Evolutionary conservation across 2,797 vertebrate genomes (phyloP).

Genomic region (Scleropages formosus): DNA sequence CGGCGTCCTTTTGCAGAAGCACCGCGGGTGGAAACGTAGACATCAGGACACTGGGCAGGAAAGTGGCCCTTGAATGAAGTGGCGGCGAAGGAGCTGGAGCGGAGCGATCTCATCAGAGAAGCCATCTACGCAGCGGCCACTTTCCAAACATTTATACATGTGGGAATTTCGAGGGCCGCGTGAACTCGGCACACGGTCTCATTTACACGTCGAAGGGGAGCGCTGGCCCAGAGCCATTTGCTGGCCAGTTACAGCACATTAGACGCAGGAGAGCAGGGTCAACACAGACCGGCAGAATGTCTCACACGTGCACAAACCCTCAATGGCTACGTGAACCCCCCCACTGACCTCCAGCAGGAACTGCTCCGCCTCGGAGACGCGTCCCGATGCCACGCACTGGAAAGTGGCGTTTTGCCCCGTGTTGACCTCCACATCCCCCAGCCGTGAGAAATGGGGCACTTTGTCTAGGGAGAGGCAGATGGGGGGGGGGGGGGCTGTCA

Average conservation of each 20-base stretch:
- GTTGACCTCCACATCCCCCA: constrained; percentile 96
- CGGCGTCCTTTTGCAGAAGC: too few relatives aligned
- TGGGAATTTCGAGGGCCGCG: constrained; percentile 54
- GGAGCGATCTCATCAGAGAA: constrained; percentile 59
- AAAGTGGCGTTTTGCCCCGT: constrained; percentile 97
- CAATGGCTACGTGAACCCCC: background rate
- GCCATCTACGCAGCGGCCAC: constrained; percentile 46
- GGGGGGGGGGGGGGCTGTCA: too few relatives aligned
- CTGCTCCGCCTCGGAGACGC: constrained; percentile 79
- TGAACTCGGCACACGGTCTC: constrained; percentile 47
- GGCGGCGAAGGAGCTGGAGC: constrained; percentile 46
- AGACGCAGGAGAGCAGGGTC: too few relatives aligned
- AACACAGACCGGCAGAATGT: too few relatives aligned
- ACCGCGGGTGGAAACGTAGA: too few relatives aligned
- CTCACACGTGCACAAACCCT: too few relatives aligned
- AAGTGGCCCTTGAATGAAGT: constrained; percentile 43
- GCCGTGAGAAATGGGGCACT: constrained; percentile 94
- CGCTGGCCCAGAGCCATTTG: constrained; percentile 55
- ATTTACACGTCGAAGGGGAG: constrained; percentile 56
- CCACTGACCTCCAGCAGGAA: constrained; percentile 71
- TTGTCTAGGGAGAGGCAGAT: constrained; percentile 77
- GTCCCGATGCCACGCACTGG: constrained; percentile 92
- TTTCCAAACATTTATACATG: constrained; percentile 64
- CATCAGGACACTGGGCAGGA: background rate
- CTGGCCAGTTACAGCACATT: constrained; percentile 49